These are phyloP conservation scores for Autographa gamma DNA, from an alignment of 2,888 invertebrate genomes.

Conservation along the genomic window DNA sequence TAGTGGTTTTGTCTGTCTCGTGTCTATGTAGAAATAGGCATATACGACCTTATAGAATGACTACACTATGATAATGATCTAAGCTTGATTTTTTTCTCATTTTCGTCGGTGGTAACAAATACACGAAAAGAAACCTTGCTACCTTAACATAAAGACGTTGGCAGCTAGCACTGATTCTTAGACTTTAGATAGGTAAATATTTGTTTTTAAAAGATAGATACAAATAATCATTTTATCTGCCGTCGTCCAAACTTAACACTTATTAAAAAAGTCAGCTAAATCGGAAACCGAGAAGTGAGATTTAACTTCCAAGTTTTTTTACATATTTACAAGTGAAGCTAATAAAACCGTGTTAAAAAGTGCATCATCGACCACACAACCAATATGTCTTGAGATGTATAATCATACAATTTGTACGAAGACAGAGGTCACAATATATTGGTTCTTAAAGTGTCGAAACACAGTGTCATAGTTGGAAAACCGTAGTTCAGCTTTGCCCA, in stretches of 20 bases:
- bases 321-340: too few species aligned
- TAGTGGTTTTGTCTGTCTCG: not conserved
- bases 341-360: conserved; percentile 7
- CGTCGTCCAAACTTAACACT: too few species aligned
- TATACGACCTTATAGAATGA: not conserved
- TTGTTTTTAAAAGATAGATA: too few species aligned
- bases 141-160: not conserved
- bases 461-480: conserved; percentile 58
- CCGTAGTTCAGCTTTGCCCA: conserved; percentile 44
- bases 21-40: not conserved
- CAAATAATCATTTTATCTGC: too few species aligned
- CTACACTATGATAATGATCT: not conserved
- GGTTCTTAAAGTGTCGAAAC: conserved; percentile 27
- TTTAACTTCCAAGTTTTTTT: too few species aligned
- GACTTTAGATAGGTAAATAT: not conserved
- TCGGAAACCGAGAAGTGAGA: too few species aligned
- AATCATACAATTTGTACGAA: conserved; percentile 25
- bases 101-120: not conserved
- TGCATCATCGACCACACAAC: conserved; percentile 17
- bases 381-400: conserved; percentile 44
- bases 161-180: not conserved
- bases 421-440: conserved; percentile 35
- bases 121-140: not conserved
- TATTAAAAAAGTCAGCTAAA: too few species aligned
- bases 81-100: not conserved